Evolutionary conservation across 2,113 vertebrate species (phyloP).

Genomic region (Lucifuga dentata): DNA sequence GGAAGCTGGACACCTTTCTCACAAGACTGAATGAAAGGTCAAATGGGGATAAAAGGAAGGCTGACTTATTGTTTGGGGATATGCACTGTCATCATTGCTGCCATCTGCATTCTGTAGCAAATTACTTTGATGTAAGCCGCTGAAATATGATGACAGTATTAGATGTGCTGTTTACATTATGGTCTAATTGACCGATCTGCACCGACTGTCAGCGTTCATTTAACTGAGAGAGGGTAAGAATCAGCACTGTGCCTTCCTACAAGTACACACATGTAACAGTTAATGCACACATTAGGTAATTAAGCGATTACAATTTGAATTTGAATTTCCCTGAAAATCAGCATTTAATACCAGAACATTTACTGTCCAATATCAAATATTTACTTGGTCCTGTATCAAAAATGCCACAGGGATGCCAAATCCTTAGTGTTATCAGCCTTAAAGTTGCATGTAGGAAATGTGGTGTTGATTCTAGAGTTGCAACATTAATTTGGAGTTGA

Average conservation of each 20-base stretch:
- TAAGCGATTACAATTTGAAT: no score
- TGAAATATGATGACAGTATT: slow-evolving; percentile 33
- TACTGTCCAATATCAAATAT: no score
- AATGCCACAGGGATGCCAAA: neutral
- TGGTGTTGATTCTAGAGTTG: neutral
- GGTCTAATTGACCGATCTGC: slow-evolving; percentile 23
- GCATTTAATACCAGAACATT: no score
- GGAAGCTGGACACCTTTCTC: slow-evolving; percentile 5
- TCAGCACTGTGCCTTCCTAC: neutral
- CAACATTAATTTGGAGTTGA: neutral
- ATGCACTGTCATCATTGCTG: slow-evolving; percentile 15
- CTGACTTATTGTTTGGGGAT: slow-evolving; percentile 18
- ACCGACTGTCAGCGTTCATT: slow-evolving; percentile 19
- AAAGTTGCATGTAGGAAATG: neutral
- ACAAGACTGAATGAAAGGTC: slow-evolving; percentile 28
- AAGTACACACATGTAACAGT: neutral
- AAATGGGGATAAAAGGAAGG: slow-evolving; percentile 12
- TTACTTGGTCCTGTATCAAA: no score
- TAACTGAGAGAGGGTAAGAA: slow-evolving; percentile 6
- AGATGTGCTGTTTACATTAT: slow-evolving; percentile 34
- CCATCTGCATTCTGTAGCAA: slow-evolving; percentile 13
- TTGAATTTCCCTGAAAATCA: no score
- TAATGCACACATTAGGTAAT: no score
- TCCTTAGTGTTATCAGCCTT: neutral
- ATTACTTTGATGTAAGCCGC: slow-evolving; percentile 9